A percentile compares a stretch with the other conserved stretches of the same genome.
These are phyloP conservation scores for Agrochola lota DNA, from an alignment of 2,888 invertebrate genomes.

Conservation along the genomic window DNA sequence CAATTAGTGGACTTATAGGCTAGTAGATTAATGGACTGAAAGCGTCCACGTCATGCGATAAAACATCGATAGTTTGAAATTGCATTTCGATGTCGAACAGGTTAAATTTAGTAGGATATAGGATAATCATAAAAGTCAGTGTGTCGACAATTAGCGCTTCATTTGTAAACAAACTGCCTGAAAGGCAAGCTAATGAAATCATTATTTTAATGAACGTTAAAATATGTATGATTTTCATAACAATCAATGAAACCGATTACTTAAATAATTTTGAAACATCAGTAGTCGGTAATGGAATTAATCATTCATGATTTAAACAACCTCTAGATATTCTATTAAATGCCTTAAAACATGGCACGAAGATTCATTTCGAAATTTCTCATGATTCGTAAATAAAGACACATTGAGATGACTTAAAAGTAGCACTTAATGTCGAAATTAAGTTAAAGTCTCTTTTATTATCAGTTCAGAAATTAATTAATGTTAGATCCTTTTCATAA, in stretches of 20 bases:
- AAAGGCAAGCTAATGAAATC: not conserved
- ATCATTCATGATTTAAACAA: not conserved
- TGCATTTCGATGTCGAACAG: constrained; percentile 38
- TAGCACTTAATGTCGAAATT: constrained; percentile 17
- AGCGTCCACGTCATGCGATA: constrained; percentile 25
- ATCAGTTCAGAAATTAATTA: constrained; percentile 69
- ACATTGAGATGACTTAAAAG: constrained; percentile 24
- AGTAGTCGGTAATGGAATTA: constrained; percentile 8
- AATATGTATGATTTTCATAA: constrained; percentile 23
- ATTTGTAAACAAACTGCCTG: constrained; percentile 10
- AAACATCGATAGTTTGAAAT: constrained; percentile 48
- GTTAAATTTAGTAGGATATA: constrained; percentile 1
- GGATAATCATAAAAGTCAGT: not conserved
- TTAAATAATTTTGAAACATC: constrained; percentile 20
- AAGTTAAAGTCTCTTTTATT: constrained; percentile 33
- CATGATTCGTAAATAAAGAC: constrained; percentile 6
- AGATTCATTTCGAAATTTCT: not conserved
- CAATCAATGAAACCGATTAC: constrained; percentile 28
- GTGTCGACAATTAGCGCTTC: not conserved
- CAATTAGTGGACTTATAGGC: constrained; percentile 53
- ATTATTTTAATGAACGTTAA: constrained; percentile 22
- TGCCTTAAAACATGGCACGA: not conserved
- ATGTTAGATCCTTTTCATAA: constrained; percentile 67
- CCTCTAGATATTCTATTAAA: not conserved
- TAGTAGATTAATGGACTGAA: constrained; percentile 42